A percentile compares a stretch with the other conserved stretches of the same genome.
These are phyloP conservation scores for Tangara arthus DNA, from an alignment of 2,797 vertebrate genomes.

Conservation along the genomic window DNA sequence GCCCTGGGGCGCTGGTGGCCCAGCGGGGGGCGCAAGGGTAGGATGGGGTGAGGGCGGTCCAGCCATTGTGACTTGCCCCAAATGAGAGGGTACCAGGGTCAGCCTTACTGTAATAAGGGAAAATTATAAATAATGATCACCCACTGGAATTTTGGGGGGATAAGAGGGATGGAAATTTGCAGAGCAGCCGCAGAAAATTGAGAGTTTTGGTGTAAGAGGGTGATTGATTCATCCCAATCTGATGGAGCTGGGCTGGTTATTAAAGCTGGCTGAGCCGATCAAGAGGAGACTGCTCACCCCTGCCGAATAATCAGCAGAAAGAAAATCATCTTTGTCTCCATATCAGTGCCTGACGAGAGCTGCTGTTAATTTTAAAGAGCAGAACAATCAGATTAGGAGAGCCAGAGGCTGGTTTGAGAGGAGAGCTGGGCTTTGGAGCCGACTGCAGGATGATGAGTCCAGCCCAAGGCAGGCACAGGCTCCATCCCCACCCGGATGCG, in stretches of 20 bases:
- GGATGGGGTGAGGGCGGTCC: neutral
- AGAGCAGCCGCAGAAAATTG: neutral
- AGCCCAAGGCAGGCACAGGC: accelerated
- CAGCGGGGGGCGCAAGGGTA: neutral
- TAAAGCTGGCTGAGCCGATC: neutral
- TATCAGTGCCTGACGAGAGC: neutral
- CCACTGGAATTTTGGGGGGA: neutral
- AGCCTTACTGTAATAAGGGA: neutral
- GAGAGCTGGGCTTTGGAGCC: neutral
- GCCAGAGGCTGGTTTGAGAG: neutral
- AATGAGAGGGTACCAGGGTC: accelerated
- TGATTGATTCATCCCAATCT: neutral
- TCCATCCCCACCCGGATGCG: accelerated
- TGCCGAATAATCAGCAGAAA: neutral
- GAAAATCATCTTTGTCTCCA: neutral
- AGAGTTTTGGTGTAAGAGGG: neutral
- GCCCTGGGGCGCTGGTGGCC: too few species aligned
- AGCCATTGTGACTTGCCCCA: neutral
- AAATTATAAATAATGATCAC: neutral
- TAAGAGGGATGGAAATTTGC: neutral
- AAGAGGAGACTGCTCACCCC: neutral
- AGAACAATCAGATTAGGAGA: neutral
- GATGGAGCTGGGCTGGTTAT: neutral
- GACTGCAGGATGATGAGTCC: neutral
- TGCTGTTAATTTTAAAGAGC: neutral